Evolutionary conservation across 2,888 invertebrate species (phyloP), one percentile per base, ranked within the genome.

Genomic region (Neria commutata): DNA sequence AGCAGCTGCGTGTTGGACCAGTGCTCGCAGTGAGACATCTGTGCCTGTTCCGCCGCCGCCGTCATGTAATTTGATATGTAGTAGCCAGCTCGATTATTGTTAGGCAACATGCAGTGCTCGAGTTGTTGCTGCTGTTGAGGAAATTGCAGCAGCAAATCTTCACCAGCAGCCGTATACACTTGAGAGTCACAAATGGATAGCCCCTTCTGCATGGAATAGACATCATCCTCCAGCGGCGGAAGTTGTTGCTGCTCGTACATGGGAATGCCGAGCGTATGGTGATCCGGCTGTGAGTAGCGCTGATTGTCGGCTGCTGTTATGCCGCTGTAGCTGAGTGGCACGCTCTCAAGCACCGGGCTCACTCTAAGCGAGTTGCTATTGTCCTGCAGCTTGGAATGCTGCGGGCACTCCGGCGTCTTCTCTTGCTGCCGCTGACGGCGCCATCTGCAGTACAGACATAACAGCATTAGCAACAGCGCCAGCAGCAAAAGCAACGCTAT

Each of bases 1-100:
- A 87, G 74, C 11, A 87, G 75, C 66, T 87, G 86, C 3, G 85
- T 85, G 2, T 87, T 86, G 24, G 85, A 85, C 86, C 87, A 87
- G 1, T 85, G 85, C 67, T 85, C 86, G 69, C 83, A 85, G 25
- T 8, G 4, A 6, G 14, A 14, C 3, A 40, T 6, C 8, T 40
- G 16, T 14, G 6, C 11, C 37, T 37, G 37, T n/a, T 37, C 11
- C 16, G n/a, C 4, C 11, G 4, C 11, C 37, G 16, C 82, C 11
- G 4, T 8, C 37, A n/a, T 82, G 14, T 69, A 71, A 17, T 62
- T 47, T 60, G 76, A 71, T 16, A 71, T 68, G 25, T 56, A 45
- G 40, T 42, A 62, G 23, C 51, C 54, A 29, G 58, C 64, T 8
- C 56, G 46, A 2, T 54, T 8, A 10, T 45, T 62, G 29, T 60